Evolutionary conservation across 1,140 invertebrate genomes (phyloP), one percentile per base, ranked within the genome.

Genomic region (Trichonephila clavata): DNA sequence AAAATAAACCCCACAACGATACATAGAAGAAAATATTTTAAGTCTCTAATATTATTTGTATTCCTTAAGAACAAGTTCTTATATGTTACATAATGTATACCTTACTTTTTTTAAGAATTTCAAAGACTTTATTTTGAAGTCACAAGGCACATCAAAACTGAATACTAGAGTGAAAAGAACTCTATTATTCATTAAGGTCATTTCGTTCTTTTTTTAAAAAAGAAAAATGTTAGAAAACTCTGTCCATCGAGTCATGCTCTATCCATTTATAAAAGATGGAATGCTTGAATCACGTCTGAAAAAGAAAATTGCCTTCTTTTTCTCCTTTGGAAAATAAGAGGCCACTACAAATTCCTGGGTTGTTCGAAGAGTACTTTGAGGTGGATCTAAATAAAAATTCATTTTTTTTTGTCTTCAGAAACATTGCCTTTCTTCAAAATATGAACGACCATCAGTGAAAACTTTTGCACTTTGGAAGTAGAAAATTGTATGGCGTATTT

Each of bases 141-240:
- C 50, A 50, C 50, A 50, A 50, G 50, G 10, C 50, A 10, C 50
- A 50, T 50, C 50, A 50, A 50, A 50, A 50, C 50, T 50, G 50
- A 50, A 50, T 50, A 50, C 10, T 7, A 50, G 50, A 50, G 50
- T 50, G 50, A 50, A 50, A 50, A 50, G 50, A 50, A 77, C 32
- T 77, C 71, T 77, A 77, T 77, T 77, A 77, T 77, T 77, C 71
- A 77, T 77, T 77, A 39, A 77, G 18, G n/a, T 24, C 4, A 77
- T 39, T 18, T 77, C 32, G 24, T 77, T 77, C 24, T 71, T 77
- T 71, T 71, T 39, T 39, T 0, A 1, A 39, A 39, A 39, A 2
- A 77, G 20, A 77, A 77, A 32, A 18, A 77, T 32, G 10, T 4
- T 27, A 1, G 24, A 39, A 32, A 77, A 77, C 18, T 77, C 14